Conservation (phyloP, 2,113 vertebrate species). For the Eulemur macaco region DNA sequence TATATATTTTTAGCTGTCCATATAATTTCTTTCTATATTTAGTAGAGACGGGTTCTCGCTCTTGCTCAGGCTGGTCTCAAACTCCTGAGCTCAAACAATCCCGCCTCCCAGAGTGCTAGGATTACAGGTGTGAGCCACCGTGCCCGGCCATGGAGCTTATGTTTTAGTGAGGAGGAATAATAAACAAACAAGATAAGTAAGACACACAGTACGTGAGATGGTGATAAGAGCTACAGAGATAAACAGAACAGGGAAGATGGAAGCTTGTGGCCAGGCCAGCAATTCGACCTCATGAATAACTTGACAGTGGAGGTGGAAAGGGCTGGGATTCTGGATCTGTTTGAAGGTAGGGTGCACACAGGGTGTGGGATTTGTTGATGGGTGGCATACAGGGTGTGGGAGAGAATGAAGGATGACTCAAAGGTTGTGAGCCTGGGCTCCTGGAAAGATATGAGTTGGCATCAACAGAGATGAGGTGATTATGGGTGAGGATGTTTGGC, state of each 20-base stretch:
- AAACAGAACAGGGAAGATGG: not conserved
- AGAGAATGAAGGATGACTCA: not conserved
- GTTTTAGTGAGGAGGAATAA: not conserved
- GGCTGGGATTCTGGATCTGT: not conserved
- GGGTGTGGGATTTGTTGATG: not conserved
- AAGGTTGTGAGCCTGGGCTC: not conserved
- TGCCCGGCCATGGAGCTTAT: not conserved
- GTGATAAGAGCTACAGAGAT: not conserved
- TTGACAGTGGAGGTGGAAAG: not conserved
- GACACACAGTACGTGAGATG: not conserved
- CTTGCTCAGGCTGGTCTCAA: too few species aligned
- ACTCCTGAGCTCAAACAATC: too few species aligned
- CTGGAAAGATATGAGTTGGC: not conserved
- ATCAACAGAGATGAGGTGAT: too few species aligned
- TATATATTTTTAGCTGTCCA: too few species aligned
- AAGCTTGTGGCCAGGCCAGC: not conserved
- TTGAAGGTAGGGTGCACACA: not conserved
- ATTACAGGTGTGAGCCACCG: too few species aligned
- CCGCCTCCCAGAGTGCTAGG: too few species aligned
- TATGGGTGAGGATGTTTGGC: rapidly evolving
- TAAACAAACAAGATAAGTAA: not conserved
- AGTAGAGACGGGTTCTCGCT: too few species aligned
- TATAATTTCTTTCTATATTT: too few species aligned
- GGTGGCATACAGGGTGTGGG: not conserved
- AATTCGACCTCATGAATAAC: not conserved